Percentiles rank a stretch among this genome's conserved stretches.
These are phyloP conservation scores for Pharmacophagus antenor DNA, from an alignment of 2,888 invertebrate species.

Conservation along the genomic window DNA sequence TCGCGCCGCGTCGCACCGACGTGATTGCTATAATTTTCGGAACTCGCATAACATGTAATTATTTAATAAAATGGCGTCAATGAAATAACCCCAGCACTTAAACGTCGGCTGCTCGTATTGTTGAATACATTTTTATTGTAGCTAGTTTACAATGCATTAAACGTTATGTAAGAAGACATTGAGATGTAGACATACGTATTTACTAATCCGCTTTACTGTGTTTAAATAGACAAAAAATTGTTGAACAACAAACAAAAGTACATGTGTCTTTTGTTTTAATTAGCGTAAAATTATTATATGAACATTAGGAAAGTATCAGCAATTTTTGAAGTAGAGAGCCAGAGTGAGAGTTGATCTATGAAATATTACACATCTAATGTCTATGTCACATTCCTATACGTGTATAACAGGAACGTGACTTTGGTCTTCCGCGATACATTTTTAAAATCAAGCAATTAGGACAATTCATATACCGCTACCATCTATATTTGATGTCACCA, in stretches of 20 bases:
- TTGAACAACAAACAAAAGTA: no score
- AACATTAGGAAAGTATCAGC: no score
- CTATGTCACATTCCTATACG: no score
- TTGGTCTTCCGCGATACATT: background rate
- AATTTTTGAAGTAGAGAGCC: no score
- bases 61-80: conserved; percentile 72
- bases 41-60: conserved; percentile 74
- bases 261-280: no score
- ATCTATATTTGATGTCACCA: conserved; percentile 15
- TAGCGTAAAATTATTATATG: no score
- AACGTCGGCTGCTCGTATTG: conserved; percentile 40
- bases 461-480: background rate
- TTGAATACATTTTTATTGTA: conserved; percentile 14
- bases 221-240: no score
- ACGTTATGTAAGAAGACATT: background rate
- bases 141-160: background rate
- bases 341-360: no score
- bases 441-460: background rate
- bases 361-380: no score
- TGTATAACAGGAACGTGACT: no score
- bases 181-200: background rate
- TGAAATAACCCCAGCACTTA: conserved; percentile 66
- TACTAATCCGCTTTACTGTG: no score
- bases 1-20: conserved; percentile 46
- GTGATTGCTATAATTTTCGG: conserved; percentile 71